Conservation (phyloP, 2,113 vertebrate genomes). For the Tor tambroides region DNA sequence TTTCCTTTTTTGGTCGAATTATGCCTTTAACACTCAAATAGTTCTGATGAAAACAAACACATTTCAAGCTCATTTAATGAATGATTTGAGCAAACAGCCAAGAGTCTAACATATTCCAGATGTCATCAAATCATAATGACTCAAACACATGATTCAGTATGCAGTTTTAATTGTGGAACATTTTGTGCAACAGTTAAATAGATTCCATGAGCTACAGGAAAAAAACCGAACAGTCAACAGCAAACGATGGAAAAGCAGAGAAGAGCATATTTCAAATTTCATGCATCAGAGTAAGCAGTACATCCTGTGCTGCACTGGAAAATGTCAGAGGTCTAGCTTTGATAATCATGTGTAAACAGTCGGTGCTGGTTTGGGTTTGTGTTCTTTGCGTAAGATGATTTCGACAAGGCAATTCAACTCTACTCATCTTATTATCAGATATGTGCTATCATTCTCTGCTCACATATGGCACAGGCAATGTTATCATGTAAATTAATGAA, state of each 20-base stretch:
- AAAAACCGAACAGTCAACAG: constrained; percentile 13
- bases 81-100: not conserved
- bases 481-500: not conserved
- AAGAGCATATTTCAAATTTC: constrained; percentile 29
- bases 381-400: not conserved
- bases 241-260: constrained; percentile 28
- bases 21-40: not conserved
- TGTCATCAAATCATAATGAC: not conserved
- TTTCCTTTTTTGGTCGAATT: not conserved
- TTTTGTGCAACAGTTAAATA: constrained; percentile 47
- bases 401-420: not conserved
- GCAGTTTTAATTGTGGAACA: constrained; percentile 46
- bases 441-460: constrained; percentile 22
- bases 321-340: constrained; percentile 29
- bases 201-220: constrained; percentile 40
- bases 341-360: constrained; percentile 44
- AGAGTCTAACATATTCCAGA: not conserved
- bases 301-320: constrained; percentile 32
- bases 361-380: constrained; percentile 24
- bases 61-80: not conserved
- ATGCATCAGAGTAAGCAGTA: constrained; percentile 50
- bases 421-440: not conserved
- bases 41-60: not conserved
- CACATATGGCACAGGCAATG: not conserved
- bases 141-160: constrained; percentile 21